These are phyloP conservation scores for Eurystomus gularis DNA, from an alignment of 2,113 vertebrate species.

Conservation along the genomic window DNA sequence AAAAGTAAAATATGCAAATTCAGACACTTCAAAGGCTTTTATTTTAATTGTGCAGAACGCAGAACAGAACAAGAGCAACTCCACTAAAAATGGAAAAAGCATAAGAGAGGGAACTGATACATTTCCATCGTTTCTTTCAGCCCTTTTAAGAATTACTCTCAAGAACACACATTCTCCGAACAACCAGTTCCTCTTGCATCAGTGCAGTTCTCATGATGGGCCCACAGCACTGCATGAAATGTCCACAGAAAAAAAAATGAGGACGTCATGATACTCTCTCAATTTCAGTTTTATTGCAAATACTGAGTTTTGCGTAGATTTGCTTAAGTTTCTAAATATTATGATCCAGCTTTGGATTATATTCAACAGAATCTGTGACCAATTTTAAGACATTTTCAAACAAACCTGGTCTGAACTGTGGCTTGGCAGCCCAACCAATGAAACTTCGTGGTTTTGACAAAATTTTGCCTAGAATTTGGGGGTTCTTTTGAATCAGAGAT, in stretches of 20 bases:
- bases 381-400: constrained; percentile 27
- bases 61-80: constrained; percentile 55
- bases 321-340: constrained; percentile 23
- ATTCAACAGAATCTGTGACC: neutral
- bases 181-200: neutral
- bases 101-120: neutral
- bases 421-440: neutral
- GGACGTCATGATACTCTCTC: neutral
- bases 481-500: constrained; percentile 21
- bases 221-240: neutral
- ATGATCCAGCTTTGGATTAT: neutral
- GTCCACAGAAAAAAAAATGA: neutral
- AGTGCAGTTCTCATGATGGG: neutral
- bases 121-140: neutral
- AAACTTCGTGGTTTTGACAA: constrained; percentile 12
- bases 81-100: constrained; percentile 46
- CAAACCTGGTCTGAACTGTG: constrained; percentile 32
- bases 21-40: constrained; percentile 64
- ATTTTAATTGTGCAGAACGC: constrained; percentile 66
- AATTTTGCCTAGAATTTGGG: neutral
- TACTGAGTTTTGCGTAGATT: neutral
- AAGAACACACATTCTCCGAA: neutral
- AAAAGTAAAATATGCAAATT: constrained; percentile 67
- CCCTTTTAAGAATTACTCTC: neutral
- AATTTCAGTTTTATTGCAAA: neutral